Evolutionary conservation across 1,140 invertebrate species (phyloP).

Genomic region (Plectrocnemia conspersa): DNA sequence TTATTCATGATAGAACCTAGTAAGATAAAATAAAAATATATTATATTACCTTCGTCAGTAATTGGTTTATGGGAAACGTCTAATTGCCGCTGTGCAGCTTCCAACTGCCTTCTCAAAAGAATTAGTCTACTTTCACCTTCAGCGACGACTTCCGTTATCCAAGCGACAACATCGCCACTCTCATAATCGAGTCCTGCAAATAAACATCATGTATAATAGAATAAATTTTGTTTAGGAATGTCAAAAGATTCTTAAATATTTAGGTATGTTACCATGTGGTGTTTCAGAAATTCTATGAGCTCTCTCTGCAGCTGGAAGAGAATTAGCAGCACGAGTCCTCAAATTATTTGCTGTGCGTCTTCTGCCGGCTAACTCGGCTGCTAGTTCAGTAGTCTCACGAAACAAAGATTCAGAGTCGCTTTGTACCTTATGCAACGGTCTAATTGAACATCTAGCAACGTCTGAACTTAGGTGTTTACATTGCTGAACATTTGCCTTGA

Average conservation of each 20-base stretch:
- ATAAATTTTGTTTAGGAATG: neutral
- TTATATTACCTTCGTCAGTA: slow-evolving; percentile 45
- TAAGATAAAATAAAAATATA: slow-evolving; percentile 3
- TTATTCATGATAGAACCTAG: neutral
- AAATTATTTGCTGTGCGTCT: slow-evolving; percentile 22
- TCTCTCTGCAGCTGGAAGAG: slow-evolving; percentile 27
- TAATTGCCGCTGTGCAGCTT: slow-evolving; percentile 48
- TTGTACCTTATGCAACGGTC: slow-evolving; percentile 60
- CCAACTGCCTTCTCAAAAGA: slow-evolving; percentile 46
- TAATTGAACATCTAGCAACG: slow-evolving; percentile 67
- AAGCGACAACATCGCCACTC: slow-evolving; percentile 58
- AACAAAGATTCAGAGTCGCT: slow-evolving; percentile 25
- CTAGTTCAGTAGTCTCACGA: slow-evolving; percentile 27
- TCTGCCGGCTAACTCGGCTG: slow-evolving; percentile 16
- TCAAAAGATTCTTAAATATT: neutral
- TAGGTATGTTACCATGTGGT: slow-evolving; percentile 24
- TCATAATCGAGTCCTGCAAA: slow-evolving; percentile 43
- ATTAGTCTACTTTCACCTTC: slow-evolving; percentile 49
- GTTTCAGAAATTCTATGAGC: slow-evolving; percentile 28
- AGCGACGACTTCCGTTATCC: slow-evolving; percentile 61
- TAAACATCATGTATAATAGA: slow-evolving; percentile 12
- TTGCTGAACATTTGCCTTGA: slow-evolving; percentile 76
- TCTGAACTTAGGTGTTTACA: slow-evolving; percentile 79
- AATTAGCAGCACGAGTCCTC: slow-evolving; percentile 14
- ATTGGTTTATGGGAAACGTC: slow-evolving; percentile 44